Percentiles rank a stretch among this genome's conserved stretches.
phyloP scores from a whole-genome alignment of 2,888 invertebrate species.

The Dryadula phaetusa region DNA sequence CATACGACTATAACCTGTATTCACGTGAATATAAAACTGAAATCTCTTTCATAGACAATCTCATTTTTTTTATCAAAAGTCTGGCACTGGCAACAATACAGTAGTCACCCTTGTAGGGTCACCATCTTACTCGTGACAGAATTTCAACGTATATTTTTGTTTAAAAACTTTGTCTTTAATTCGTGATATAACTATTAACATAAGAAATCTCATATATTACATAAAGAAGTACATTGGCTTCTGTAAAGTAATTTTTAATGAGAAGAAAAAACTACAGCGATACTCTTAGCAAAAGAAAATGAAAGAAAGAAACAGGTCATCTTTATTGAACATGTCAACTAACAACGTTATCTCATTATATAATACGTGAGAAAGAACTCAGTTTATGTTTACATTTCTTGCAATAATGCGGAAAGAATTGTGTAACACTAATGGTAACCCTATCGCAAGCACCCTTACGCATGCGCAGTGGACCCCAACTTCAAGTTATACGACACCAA shows the following conservation, averaged over 20 bases:
- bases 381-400: constrained; percentile 43
- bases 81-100: constrained; percentile 74
- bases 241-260: neutral
- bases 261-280: neutral
- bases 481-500: constrained; percentile 69
- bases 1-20: constrained; percentile 59
- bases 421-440: constrained; percentile 40
- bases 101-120: constrained; percentile 57
- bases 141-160: neutral
- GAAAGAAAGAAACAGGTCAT: neutral
- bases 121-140: constrained; percentile 36
- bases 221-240: too few species aligned
- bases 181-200: neutral
- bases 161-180: neutral
- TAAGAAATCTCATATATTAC: neutral
- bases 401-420: neutral
- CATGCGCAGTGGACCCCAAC: constrained; percentile 69
- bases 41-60: constrained; percentile 52
- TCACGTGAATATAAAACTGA: constrained; percentile 52
- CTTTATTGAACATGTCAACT: neutral
- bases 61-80: constrained; percentile 61
- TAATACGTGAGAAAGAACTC: neutral
- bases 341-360: neutral
- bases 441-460: constrained; percentile 62
- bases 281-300: neutral